Evolutionary conservation across 2,888 invertebrate species (phyloP).

Genomic region (Epinotia demarniana): DNA sequence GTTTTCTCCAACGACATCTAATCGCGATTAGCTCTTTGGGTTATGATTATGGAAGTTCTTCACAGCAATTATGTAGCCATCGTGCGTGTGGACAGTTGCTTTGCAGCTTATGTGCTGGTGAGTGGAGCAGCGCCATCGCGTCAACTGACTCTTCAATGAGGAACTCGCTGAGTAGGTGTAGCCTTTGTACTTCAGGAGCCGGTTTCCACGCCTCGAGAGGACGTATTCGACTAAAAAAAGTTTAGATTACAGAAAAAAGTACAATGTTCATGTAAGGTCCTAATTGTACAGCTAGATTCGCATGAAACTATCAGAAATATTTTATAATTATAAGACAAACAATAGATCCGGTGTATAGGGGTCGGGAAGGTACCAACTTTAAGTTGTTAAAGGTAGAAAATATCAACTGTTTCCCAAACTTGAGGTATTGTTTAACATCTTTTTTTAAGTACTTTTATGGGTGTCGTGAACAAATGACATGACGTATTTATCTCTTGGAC

Average conservation of each 20-base stretch:
- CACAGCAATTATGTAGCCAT: not conserved
- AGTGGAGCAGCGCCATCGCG: slow-evolving; percentile 35
- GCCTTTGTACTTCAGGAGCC: slow-evolving; percentile 16
- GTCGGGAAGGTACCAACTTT: no score
- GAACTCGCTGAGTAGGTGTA: slow-evolving; percentile 31
- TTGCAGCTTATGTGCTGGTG: slow-evolving; percentile 36
- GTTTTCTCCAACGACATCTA: not conserved
- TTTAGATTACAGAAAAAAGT: not conserved
- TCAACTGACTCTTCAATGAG: not conserved
- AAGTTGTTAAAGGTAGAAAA: no score
- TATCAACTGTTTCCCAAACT: no score
- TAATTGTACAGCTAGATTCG: no score
- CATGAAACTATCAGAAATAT: not conserved
- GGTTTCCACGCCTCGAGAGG: slow-evolving; percentile 30
- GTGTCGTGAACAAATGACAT: no score
- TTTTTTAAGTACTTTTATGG: no score
- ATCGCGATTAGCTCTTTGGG: slow-evolving; percentile 7
- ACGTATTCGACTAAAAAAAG: slow-evolving; percentile 28
- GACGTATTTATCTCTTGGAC: no score
- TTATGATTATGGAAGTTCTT: slow-evolving; percentile 35
- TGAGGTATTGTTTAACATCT: no score
- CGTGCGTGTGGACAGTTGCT: slow-evolving; percentile 26
- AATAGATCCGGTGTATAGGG: no score
- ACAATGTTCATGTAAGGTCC: no score
- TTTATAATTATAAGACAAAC: not conserved